Evolutionary conservation across 2,113 vertebrate species (phyloP).

Genomic region (Myrmophylax atrothorax): DNA sequence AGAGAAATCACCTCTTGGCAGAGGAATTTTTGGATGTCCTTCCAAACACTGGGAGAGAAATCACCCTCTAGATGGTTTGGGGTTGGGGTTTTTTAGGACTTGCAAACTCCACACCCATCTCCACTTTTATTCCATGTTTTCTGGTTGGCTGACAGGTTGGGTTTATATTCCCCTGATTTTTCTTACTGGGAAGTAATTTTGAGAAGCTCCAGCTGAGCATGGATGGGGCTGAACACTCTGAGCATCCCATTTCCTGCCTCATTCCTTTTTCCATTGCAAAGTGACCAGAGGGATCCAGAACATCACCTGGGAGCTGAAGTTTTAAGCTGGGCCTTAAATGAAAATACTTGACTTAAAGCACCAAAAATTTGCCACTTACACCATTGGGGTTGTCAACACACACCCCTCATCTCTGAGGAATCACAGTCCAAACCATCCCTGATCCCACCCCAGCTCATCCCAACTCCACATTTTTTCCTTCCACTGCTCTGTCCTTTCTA

Average conservation of each 20-base stretch:
- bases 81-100: too few relatives aligned
- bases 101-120: not conserved
- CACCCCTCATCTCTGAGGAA: not conserved
- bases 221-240: rapidly evolving
- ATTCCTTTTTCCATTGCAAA: not conserved
- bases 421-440: not conserved
- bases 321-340: not conserved
- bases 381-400: rapidly evolving
- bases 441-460: not conserved
- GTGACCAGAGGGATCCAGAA: rapidly evolving
- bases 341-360: not conserved
- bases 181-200: not conserved
- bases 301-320: not conserved
- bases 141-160: not conserved
- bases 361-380: not conserved
- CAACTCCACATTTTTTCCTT: not conserved
- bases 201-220: not conserved
- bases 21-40: too few relatives aligned
- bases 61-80: too few relatives aligned
- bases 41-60: not conserved
- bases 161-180: not conserved
- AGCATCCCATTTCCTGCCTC: not conserved
- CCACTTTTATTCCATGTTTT: not conserved
- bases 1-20: not conserved
- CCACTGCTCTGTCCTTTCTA: rapidly evolving